Conservation (phyloP, 2,888 invertebrate genomes). For the Dasysyrphus tricinctus region DNA sequence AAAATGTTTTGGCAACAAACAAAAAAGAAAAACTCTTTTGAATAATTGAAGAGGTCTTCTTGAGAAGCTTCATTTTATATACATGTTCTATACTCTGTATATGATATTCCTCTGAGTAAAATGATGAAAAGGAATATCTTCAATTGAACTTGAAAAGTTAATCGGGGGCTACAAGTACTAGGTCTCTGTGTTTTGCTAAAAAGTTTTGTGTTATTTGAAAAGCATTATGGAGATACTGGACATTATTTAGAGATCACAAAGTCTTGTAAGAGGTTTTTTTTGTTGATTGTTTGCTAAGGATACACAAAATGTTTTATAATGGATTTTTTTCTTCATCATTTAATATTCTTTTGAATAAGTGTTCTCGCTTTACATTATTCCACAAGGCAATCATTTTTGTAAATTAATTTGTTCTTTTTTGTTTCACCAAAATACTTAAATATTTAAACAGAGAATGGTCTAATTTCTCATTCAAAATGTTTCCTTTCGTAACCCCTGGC, state of each 20-base stretch:
- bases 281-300: neutral
- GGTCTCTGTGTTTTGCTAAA: neutral
- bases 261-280: neutral
- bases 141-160: constrained; percentile 50
- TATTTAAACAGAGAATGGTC: no score
- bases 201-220: neutral
- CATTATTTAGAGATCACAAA: neutral
- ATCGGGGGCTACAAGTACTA: neutral
- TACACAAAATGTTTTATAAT: neutral
- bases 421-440: no score
- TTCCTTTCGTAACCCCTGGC: no score
- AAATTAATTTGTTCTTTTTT: no score
- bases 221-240: neutral
- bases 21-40: constrained; percentile 35
- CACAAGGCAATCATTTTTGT: no score
- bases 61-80: constrained; percentile 17
- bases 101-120: neutral
- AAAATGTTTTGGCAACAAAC: constrained; percentile 16
- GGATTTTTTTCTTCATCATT: neutral
- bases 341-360: constrained; percentile 1
- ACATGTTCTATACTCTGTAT: neutral
- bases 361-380: no score
- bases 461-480: no score
- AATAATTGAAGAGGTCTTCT: constrained; percentile 53
- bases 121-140: constrained; percentile 59